These are phyloP conservation scores for Prietella phreatophila DNA, from an alignment of 2,113 vertebrate species.

Conservation along the genomic window DNA sequence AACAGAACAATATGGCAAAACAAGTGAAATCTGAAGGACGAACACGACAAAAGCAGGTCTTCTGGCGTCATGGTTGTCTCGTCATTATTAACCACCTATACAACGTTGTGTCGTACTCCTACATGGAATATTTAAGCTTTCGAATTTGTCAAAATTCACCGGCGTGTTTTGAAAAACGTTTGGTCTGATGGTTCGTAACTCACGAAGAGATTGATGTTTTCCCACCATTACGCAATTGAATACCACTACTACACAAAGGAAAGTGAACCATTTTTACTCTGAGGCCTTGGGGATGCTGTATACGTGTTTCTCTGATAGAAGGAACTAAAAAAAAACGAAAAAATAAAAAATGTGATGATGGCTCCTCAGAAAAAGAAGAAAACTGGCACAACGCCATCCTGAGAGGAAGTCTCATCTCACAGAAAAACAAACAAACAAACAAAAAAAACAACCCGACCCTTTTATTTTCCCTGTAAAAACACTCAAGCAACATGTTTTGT, in stretches of 20 bases:
- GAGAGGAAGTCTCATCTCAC: conserved; percentile 37
- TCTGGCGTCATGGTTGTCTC: neutral
- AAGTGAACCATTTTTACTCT: conserved; percentile 55
- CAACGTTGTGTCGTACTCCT: neutral
- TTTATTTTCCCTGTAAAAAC: conserved; percentile 28
- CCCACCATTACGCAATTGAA: conserved; percentile 57
- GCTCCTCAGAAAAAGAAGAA: conserved; percentile 49
- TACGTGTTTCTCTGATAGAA: conserved; percentile 44
- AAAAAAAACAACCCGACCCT: conserved; percentile 29
- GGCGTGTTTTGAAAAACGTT: conserved; percentile 2
- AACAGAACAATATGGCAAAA: neutral
- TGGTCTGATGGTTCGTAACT: conserved; percentile 51
- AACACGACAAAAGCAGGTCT: conserved; percentile 4
- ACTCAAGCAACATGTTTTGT: conserved; percentile 25
- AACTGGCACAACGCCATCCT: conserved; percentile 45
- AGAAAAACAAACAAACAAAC: too few relatives aligned
- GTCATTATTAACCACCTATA: neutral
- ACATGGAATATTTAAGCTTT: neutral
- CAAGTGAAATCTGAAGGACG: neutral
- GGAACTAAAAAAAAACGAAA: conserved; percentile 6
- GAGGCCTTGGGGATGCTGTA: conserved; percentile 45
- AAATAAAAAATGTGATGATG: conserved; percentile 32
- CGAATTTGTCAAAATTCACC: neutral
- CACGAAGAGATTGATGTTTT: conserved; percentile 52
- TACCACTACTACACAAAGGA: conserved; percentile 53